Base-by-base conservation (phyloP, 2,797 vertebrate species). In the Hybognathus amarus region DNA sequence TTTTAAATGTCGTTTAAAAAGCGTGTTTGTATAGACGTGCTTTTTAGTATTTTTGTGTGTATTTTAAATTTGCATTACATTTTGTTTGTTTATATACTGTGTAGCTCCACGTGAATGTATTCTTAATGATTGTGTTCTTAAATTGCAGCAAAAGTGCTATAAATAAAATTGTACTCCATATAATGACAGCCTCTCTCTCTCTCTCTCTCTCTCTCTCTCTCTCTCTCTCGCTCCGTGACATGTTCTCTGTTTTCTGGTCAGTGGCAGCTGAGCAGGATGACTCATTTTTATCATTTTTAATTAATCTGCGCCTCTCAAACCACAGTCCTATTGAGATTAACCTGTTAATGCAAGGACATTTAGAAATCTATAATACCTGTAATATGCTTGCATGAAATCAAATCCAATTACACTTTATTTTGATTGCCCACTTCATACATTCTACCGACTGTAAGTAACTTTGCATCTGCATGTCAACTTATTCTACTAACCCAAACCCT, bases 271-370 rank as follows among this genome's bases (percentile, higher is more conserved):
- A 83, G 77, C 67, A 79, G 59, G 77, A 76, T 74, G 81, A 83
- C 63, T 80, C 63, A 83, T 79, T 86, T 79, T 84, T 68, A 61
- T 77, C 36, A 13, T 74, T 73, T 80, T 86, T 84, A 80, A 84
- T 84, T 84, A 86, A 80, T 81, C 42, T n/a, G 5, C 15, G 42
- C 18, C 11, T 45, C 74, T 54, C 12, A 13, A 45, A 38, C 33
- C 47, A 67, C 1, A 0, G 63, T 61, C 20, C 22, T 42, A 13
- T 36, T 63, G n/a, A 73, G 24, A 66, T 54, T 24, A 77, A 12
- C 27, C 20, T 56, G 24, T n/a, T 74, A 74, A 54, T 67, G 24
- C 33, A 18, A 18, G 24, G 2, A 50, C 20, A 5, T 22, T n/a
- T 24, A 27, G 61, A 64, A 67, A 67, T 20, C 45, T 52, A 5